Percentiles rank a stretch among this genome's conserved stretches.
Conservation (phyloP, 2,113 vertebrate genomes). For the Tretioscincus oriximinensis region DNA sequence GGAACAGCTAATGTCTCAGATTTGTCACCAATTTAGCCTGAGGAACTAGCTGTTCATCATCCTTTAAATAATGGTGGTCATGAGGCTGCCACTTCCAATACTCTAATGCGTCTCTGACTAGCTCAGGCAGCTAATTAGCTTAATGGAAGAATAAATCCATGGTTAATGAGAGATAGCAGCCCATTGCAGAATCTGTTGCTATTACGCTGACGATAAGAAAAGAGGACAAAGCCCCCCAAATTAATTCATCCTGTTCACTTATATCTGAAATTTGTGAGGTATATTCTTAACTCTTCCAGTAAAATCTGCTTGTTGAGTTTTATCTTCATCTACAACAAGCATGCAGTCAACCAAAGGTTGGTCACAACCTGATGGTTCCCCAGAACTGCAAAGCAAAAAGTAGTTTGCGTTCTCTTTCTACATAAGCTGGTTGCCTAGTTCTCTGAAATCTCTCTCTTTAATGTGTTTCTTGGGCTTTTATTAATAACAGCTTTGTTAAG, state of each 20-base stretch:
- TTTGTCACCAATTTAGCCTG: neutral
- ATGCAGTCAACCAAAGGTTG: too few species aligned
- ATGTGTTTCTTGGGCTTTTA: too few species aligned
- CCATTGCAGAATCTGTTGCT: neutral
- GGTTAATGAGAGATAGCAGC: conserved; percentile 1
- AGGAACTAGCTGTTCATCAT: conserved; percentile 15
- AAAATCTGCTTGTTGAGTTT: neutral
- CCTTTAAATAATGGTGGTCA: conserved; percentile 33
- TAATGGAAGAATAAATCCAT: conserved; percentile 14
- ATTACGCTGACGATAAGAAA: neutral
- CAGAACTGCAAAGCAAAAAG: too few species aligned
- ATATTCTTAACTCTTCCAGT: neutral
- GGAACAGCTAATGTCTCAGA: neutral
- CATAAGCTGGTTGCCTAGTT: too few species aligned
- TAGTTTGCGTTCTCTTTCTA: too few species aligned
- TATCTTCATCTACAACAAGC: neutral
- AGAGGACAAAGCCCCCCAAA: neutral
- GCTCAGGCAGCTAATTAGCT: conserved; percentile 9
- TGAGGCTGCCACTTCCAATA: conserved; percentile 14
- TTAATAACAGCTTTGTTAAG: too few species aligned
- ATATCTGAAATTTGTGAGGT: neutral
- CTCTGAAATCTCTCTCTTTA: too few species aligned
- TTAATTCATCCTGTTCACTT: neutral
- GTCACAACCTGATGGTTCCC: too few species aligned
- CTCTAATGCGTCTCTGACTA: fast-evolving